Conservation (phyloP, 2,797 vertebrate genomes). For the Gambusia yucatana region DNA sequence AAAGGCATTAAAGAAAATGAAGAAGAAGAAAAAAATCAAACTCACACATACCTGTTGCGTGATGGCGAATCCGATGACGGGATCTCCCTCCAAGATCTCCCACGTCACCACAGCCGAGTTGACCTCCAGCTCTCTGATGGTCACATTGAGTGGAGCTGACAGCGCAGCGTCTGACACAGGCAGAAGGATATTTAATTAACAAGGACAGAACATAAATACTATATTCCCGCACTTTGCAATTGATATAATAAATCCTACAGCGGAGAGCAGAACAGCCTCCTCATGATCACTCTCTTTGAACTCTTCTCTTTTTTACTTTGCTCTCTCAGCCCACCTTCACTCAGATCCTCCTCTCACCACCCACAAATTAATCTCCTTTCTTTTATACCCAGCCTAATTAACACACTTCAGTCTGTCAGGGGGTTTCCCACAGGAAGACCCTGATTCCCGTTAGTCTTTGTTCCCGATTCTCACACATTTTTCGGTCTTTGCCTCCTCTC, state of each 20-base stretch:
- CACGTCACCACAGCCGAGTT: slow-evolving; percentile 94
- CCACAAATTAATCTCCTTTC: slow-evolving; percentile 45
- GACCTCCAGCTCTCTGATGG: slow-evolving; percentile 91
- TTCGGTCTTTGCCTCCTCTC: slow-evolving; percentile 13
- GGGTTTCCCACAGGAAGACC: slow-evolving; percentile 15
- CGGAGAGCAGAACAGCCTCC: neutral
- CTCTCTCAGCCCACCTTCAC: slow-evolving; percentile 12
- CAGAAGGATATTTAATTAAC: slow-evolving; percentile 37
- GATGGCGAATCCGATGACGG: slow-evolving; percentile 95
- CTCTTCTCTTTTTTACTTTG: slow-evolving; percentile 3
- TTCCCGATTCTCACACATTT: slow-evolving; percentile 9
- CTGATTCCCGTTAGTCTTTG: slow-evolving; percentile 21
- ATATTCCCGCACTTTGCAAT: slow-evolving; percentile 17
- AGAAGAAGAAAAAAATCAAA: neutral
- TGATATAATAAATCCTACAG: slow-evolving; percentile 16
- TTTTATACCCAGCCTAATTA: slow-evolving; percentile 54
- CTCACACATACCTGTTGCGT: slow-evolving; percentile 90
- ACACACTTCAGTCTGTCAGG: slow-evolving; percentile 25
- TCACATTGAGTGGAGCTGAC: slow-evolving; percentile 95
- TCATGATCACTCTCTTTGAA: slow-evolving; percentile 22
- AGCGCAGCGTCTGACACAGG: slow-evolving; percentile 86
- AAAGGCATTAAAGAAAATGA: neutral
- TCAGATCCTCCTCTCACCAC: slow-evolving; percentile 29
- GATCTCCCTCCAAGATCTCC: slow-evolving; percentile 94
- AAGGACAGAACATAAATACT: slow-evolving; percentile 44